These are phyloP conservation scores for Centropus unirufus DNA, from an alignment of 2,113 vertebrate genomes.

Conservation along the genomic window DNA sequence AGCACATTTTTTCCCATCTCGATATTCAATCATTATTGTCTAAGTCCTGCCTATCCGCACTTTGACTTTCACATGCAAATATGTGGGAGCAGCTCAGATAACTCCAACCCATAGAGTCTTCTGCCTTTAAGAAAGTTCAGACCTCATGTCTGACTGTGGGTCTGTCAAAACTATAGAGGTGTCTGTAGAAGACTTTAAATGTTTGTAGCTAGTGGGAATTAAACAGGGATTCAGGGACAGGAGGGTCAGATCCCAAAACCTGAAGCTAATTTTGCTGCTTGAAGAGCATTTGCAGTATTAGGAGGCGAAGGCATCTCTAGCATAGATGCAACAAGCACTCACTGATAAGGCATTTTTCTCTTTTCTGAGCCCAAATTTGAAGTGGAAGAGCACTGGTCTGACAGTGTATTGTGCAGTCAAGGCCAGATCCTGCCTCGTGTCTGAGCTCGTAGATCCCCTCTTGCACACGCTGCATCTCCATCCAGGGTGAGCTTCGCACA, in stretches of 20 bases:
- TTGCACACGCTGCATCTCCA: neutral
- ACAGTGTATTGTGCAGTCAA: too few relatives aligned
- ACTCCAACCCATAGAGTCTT: neutral
- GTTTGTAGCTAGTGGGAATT: neutral
- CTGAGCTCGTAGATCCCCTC: neutral
- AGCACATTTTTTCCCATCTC: neutral
- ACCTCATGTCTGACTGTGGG: neutral
- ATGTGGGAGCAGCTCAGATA: neutral
- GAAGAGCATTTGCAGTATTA: neutral
- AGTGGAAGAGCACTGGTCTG: neutral
- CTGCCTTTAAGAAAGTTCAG: neutral
- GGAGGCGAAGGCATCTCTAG: neutral
- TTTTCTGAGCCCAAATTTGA: neutral
- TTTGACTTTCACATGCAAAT: neutral
- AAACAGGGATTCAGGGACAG: neutral
- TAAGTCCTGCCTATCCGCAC: neutral
- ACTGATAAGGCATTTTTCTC: neutral
- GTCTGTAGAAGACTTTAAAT: neutral
- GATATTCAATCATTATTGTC: neutral
- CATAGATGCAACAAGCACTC: neutral
- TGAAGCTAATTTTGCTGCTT: neutral
- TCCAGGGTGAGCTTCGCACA: neutral
- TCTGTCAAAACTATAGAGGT: neutral
- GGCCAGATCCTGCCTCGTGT: rapidly evolving
- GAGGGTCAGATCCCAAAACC: neutral